These are phyloP conservation scores for Protobothrops flavoviridis DNA, from an alignment of 2,113 vertebrate genomes.

Conservation along the genomic window DNA sequence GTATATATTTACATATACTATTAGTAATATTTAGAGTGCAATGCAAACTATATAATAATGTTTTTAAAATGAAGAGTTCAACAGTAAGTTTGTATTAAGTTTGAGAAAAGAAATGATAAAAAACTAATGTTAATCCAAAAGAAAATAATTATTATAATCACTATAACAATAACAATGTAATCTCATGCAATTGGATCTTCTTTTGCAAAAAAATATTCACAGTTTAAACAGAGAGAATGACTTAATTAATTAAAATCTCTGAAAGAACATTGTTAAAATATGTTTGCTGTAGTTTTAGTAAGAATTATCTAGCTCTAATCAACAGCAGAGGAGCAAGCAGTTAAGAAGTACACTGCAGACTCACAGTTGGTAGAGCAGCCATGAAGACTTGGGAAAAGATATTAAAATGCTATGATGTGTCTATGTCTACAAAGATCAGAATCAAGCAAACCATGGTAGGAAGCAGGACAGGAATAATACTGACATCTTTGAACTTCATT, in stretches of 20 bases:
- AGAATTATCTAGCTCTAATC: constrained; percentile 51
- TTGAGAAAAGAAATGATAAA: constrained; percentile 30
- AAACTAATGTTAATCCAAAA: constrained; percentile 36
- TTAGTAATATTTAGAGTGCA: not conserved
- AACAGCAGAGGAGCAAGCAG: not conserved
- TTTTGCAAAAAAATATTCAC: constrained; percentile 52
- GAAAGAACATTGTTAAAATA: constrained; percentile 61
- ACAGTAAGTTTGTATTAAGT: not conserved
- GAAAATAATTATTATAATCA: constrained; percentile 4
- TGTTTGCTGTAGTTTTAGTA: constrained; percentile 44
- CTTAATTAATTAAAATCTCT: constrained; percentile 48
- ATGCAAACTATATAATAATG: not conserved
- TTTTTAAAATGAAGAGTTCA: not conserved
- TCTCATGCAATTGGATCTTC: constrained; percentile 34
- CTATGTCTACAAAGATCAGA: not conserved
- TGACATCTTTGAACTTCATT: not conserved
- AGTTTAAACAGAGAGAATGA: constrained; percentile 60
- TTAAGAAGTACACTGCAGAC: not conserved
- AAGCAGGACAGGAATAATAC: not conserved
- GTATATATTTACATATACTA: not conserved
- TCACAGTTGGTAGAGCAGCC: not conserved
- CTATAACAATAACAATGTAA: not conserved
- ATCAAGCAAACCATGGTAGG: not conserved
- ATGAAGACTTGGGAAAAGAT: not conserved
- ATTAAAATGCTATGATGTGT: not conserved